These are phyloP conservation scores for Haliclona indistincta DNA, from an alignment of 37 sponge, comb jelly and placozoan genomes.

Conservation along the genomic window DNA sequence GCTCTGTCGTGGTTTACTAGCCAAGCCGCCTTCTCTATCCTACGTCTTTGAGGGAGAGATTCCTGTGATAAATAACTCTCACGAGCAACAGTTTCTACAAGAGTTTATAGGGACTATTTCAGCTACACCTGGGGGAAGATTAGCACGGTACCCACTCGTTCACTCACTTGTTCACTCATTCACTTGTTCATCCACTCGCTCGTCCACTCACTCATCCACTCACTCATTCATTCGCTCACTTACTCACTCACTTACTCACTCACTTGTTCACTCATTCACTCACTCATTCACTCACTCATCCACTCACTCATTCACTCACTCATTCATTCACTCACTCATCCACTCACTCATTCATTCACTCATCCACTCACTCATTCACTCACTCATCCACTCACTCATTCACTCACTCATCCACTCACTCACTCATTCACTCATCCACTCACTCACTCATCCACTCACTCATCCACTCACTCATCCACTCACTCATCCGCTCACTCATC, in stretches of 20 bases:
- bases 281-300: background rate
- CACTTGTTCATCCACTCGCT: background rate
- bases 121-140: conserved; percentile 82
- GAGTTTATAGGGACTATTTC: conserved; percentile 81
- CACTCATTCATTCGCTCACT: background rate
- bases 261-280: background rate
- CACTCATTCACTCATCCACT: background rate
- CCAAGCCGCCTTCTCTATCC: conserved; percentile 53
- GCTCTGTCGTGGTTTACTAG: conserved; percentile 69
- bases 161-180: background rate
- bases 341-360: background rate
- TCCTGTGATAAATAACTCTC: conserved; percentile 10
- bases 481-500: background rate
- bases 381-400: background rate
- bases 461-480: background rate
- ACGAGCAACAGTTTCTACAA: conserved; percentile 77
- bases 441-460: background rate
- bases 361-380: background rate
- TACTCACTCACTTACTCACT: background rate
- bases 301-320: background rate
- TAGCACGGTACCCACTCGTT: conserved; percentile 71
- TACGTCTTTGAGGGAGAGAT: conserved; percentile 67
- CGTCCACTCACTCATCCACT: background rate
- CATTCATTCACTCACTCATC: conserved; percentile 2
- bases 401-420: background rate